Evolutionary conservation across 64 coral and sea anemone species (phyloP).

Genomic region (Pocillopora verrucosa): DNA sequence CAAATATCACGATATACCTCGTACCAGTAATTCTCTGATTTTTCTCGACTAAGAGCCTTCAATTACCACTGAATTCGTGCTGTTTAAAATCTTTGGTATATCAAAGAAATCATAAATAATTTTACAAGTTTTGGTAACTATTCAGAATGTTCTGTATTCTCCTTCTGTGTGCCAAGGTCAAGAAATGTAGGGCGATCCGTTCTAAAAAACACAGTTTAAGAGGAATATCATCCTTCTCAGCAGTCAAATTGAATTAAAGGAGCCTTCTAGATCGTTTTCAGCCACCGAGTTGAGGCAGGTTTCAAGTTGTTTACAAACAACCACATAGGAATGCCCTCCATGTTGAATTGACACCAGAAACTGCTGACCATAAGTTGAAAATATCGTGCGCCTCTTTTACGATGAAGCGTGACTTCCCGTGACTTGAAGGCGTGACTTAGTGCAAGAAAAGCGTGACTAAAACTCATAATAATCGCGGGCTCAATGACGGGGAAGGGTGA

Average conservation of each 20-base stretch:
- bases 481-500: not conserved
- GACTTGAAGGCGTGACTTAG: too few relatives aligned
- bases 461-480: not conserved
- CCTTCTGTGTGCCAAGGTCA: not conserved
- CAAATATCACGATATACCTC: not conserved
- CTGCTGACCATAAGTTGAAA: not conserved
- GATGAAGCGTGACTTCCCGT: too few relatives aligned
- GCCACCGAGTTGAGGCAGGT: not conserved
- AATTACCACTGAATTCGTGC: not conserved
- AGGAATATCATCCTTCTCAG: not conserved
- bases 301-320: conserved; percentile 17
- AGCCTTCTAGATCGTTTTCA: not conserved
- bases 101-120: not conserved
- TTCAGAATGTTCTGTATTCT: too few relatives aligned
- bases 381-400: not conserved
- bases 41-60: not conserved
- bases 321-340: conserved; percentile 4
- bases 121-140: too few relatives aligned
- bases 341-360: conserved; percentile 8
- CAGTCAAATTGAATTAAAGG: not conserved
- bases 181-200: not conserved
- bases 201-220: not conserved
- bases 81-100: not conserved
- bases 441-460: not conserved
- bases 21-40: not conserved